Percentiles rank a stretch among this genome's conserved stretches.
phyloP scores from a whole-genome alignment of 1,140 invertebrate species.

The Apis dorsata region DNA sequence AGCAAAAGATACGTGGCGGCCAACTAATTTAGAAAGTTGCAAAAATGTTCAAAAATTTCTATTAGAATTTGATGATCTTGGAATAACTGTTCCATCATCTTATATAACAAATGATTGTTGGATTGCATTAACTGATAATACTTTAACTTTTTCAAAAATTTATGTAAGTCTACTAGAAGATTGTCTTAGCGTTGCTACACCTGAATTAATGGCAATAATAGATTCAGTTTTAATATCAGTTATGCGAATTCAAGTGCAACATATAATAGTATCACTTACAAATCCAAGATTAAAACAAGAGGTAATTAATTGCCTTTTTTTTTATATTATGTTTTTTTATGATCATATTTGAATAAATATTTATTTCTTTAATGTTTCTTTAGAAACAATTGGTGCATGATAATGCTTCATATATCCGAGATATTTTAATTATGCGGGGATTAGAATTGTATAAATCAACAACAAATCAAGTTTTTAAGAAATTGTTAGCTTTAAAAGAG shows the following conservation, averaged over 20 bases:
- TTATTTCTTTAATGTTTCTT: conserved; percentile 21
- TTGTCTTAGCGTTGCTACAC: conserved; percentile 84
- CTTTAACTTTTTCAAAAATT: conserved; percentile 85
- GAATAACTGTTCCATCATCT: conserved; percentile 71
- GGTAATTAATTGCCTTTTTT: conserved; percentile 72
- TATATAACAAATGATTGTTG: conserved; percentile 83
- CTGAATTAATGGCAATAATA: conserved; percentile 84
- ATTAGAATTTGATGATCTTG: conserved; percentile 78
- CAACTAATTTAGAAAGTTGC: conserved; percentile 84
- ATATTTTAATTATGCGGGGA: conserved; percentile 72
- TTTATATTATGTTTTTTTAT: background rate
- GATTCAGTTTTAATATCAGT: conserved; percentile 84
- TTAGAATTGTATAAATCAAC: conserved; percentile 75
- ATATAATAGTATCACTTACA: conserved; percentile 82
- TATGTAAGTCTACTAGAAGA: conserved; percentile 85
- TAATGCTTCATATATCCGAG: conserved; percentile 72
- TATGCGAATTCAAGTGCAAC: conserved; percentile 84
- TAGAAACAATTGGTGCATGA: conserved; percentile 75
- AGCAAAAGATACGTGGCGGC: conserved; percentile 86
- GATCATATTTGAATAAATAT: conserved; percentile 16
- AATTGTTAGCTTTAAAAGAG: conserved; percentile 71
- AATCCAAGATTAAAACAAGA: conserved; percentile 82
- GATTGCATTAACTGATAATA: conserved; percentile 86
- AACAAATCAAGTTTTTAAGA: conserved; percentile 72
- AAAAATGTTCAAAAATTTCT: conserved; percentile 79